These are phyloP conservation scores for Plutomurus gul DNA, from an alignment of 1,140 invertebrate species.

Conservation along the genomic window DNA sequence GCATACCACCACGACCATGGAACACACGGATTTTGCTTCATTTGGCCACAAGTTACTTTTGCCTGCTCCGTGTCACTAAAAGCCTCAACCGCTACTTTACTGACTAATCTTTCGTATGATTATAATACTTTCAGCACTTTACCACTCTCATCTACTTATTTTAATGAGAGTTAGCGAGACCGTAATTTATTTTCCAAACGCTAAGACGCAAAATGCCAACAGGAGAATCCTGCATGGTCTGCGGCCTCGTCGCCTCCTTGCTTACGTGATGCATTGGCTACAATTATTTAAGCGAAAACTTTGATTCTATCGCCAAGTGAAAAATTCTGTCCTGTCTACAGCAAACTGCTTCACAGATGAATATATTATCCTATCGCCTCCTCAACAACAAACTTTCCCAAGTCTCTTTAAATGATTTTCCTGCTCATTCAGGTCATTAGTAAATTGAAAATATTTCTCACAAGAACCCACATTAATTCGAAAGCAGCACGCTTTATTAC, in stretches of 20 bases:
- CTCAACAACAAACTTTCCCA: too few relatives aligned
- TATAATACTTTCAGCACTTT: conserved; percentile 6
- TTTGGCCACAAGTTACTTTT: neutral
- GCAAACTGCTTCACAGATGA: too few relatives aligned
- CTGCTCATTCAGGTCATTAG: too few relatives aligned
- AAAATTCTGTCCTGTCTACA: neutral
- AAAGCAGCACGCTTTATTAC: too few relatives aligned
- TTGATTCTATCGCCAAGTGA: neutral
- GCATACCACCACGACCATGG: too few relatives aligned
- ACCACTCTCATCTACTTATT: neutral
- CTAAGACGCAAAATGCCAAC: neutral
- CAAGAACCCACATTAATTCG: too few relatives aligned
- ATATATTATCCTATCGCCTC: too few relatives aligned
- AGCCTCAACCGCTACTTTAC: too few relatives aligned
- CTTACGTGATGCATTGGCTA: too few relatives aligned
- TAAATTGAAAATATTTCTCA: too few relatives aligned
- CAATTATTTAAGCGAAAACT: neutral
- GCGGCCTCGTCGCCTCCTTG: too few relatives aligned
- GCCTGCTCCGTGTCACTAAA: neutral
- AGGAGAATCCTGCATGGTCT: neutral
- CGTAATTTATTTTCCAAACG: neutral
- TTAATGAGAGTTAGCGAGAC: neutral
- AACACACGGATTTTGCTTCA: neutral
- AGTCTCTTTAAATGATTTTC: too few relatives aligned
- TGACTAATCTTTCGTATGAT: neutral